These are phyloP conservation scores for Chromis chromis DNA, from an alignment of 2,797 vertebrate species.

Conservation along the genomic window DNA sequence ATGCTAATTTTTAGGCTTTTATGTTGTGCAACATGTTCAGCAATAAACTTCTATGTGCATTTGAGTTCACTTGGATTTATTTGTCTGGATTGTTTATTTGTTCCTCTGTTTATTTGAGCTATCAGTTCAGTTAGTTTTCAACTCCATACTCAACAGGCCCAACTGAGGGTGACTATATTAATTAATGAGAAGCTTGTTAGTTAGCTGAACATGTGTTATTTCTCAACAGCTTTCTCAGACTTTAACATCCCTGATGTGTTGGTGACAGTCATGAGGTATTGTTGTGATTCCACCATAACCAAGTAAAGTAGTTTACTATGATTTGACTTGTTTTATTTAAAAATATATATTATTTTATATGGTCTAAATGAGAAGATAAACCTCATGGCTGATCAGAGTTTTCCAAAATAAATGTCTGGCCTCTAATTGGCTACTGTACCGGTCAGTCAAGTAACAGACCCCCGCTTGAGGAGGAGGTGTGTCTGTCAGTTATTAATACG, in stretches of 20 bases:
- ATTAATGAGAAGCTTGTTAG: neutral
- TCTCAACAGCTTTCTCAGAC: neutral
- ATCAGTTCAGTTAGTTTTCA: slow-evolving; percentile 9
- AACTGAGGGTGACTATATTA: neutral
- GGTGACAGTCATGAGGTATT: neutral
- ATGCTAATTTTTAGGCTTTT: no score
- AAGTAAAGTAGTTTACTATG: neutral
- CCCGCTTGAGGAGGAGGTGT: neutral
- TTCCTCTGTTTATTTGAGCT: neutral
- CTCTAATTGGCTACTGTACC: slow-evolving; percentile 25
- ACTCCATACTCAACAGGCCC: slow-evolving; percentile 1
- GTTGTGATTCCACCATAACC: no score
- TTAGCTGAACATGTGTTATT: slow-evolving; percentile 12
- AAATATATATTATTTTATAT: no score
- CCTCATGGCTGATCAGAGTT: neutral
- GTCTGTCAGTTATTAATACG: neutral
- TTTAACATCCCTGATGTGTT: neutral
- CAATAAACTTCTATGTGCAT: neutral
- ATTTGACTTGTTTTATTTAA: neutral
- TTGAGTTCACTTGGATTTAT: neutral
- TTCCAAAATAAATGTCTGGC: neutral
- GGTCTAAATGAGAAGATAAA: no score
- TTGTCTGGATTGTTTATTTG: neutral
- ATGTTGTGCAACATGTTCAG: neutral
- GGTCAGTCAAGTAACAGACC: slow-evolving; percentile 21